A percentile compares a stretch with the other conserved stretches of the same genome.
These are phyloP conservation scores for Poeciliopsis paucimaculata DNA, from an alignment of 2,797 vertebrate genomes.

Conservation along the genomic window DNA sequence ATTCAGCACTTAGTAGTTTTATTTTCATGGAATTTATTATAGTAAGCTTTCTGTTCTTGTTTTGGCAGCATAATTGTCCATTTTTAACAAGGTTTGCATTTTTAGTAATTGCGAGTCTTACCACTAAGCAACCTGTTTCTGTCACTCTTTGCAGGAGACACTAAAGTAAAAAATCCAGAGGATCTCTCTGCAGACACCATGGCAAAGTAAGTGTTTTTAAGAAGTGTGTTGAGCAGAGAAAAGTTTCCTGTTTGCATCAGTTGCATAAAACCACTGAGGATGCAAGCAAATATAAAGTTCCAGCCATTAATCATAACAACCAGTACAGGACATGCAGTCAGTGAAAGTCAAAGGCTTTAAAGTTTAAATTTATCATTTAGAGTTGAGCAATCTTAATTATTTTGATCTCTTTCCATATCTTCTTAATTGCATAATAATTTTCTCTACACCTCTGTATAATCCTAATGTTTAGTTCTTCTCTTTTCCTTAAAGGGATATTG, in stretches of 20 bases:
- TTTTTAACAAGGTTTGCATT: neutral
- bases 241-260: neutral
- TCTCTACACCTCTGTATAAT: neutral
- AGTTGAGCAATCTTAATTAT: neutral
- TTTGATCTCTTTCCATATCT: neutral
- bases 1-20: neutral
- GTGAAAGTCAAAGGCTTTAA: neutral
- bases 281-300: neutral
- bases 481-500: constrained; percentile 85
- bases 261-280: neutral
- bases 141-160: constrained; percentile 85
- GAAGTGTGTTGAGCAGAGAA: neutral
- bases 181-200: constrained; percentile 98
- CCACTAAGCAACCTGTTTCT: constrained; percentile 15
- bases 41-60: neutral
- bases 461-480: neutral
- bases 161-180: constrained; percentile 92
- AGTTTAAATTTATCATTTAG: neutral
- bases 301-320: neutral
- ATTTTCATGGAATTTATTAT: neutral
- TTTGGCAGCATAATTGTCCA: neutral
- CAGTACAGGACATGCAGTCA: neutral
- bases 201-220: constrained; percentile 87
- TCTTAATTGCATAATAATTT: neutral
- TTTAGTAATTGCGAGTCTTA: neutral